These are phyloP conservation scores for Mustelus asterias DNA, from an alignment of 2,113 vertebrate genomes.

Conservation along the genomic window DNA sequence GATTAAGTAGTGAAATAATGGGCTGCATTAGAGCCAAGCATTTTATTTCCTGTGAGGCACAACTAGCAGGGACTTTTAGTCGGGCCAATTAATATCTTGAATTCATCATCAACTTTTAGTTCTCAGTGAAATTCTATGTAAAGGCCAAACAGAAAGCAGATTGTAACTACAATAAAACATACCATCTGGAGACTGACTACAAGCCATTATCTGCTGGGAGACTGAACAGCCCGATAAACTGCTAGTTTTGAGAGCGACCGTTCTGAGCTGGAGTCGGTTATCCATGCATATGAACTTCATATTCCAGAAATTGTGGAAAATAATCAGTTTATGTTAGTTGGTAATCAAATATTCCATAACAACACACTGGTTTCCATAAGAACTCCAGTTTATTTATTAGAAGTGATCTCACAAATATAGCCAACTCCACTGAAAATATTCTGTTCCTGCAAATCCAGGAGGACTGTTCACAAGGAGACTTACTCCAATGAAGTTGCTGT, in stretches of 20 bases:
- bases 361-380: background rate
- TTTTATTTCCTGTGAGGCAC: background rate
- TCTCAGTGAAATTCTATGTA: background rate
- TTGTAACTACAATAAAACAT: background rate
- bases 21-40: background rate
- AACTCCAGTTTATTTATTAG: background rate
- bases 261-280: background rate
- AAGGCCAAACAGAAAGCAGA: background rate
- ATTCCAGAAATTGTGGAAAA: background rate
- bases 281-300: background rate
- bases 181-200: background rate
- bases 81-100: background rate
- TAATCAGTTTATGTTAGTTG: background rate
- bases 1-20: background rate
- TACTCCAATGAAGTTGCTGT: no score
- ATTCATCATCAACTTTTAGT: background rate
- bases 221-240: background rate
- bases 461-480: no score
- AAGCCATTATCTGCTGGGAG: background rate
- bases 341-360: background rate
- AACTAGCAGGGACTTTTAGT: background rate
- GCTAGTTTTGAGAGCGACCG: background rate
- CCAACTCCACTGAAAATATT: no score
- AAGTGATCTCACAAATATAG: no score
- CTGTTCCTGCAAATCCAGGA: no score